Percentiles rank a stretch among this genome's conserved stretches.
These are phyloP conservation scores for Sarcophaga variegata DNA, from an alignment of 2,888 invertebrate species.

Conservation along the genomic window DNA sequence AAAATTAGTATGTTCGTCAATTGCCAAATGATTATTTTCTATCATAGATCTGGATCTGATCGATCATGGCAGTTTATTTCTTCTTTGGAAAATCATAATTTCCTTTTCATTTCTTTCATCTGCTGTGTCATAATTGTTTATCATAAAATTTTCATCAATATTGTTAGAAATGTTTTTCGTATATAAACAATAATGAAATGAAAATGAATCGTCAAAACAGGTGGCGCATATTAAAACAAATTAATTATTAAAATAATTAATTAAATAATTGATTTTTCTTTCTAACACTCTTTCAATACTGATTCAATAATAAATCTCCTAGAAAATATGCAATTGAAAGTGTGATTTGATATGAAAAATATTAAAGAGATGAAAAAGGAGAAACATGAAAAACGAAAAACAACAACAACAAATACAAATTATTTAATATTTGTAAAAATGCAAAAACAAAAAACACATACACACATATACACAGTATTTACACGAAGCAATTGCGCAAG, in stretches of 20 bases:
- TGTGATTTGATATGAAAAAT: slow-evolving; percentile 16
- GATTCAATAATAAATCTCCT: slow-evolving; percentile 34
- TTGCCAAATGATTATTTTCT: too few species aligned
- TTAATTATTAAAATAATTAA: slow-evolving; percentile 50
- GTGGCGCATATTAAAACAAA: slow-evolving; percentile 53
- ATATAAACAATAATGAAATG: slow-evolving; percentile 4
- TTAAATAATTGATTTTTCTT: slow-evolving; percentile 31
- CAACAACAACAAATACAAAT: slow-evolving; percentile 19
- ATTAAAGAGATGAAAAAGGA: neutral
- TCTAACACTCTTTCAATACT: slow-evolving; percentile 11
- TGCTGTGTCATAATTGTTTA: too few species aligned
- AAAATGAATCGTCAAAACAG: slow-evolving; percentile 36
- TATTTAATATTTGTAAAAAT: slow-evolving; percentile 42
- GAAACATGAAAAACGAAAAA: neutral
- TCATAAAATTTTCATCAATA: too few species aligned
- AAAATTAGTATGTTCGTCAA: too few species aligned
- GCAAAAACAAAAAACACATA: slow-evolving; percentile 40
- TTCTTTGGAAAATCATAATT: too few species aligned
- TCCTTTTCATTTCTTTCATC: too few species aligned
- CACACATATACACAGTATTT: too few species aligned
- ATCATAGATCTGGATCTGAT: too few species aligned
- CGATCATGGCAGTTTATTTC: too few species aligned
- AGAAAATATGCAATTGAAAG: slow-evolving; percentile 13
- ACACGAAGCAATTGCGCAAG: too few species aligned
- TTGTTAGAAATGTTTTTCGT: too few species aligned